Evolutionary conservation across 2,113 vertebrate genomes (phyloP).

Genomic region (Chaetodon auriga): DNA sequence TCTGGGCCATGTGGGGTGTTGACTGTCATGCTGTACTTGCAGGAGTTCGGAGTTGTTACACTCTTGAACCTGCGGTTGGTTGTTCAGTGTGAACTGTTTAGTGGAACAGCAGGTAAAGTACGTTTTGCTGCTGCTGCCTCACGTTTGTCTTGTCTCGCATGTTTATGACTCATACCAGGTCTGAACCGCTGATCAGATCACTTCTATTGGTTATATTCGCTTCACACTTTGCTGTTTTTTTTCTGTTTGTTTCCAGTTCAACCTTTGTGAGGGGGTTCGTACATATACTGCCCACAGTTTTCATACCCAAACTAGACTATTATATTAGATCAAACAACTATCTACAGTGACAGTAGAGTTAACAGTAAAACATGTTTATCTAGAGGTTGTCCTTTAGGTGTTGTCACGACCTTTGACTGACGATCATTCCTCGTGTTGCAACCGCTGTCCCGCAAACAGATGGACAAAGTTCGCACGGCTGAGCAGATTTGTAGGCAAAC

Average conservation of each 20-base stretch:
- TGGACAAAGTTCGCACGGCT: conserved; percentile 60
- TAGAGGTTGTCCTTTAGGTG: not conserved
- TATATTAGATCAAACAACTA: not conserved
- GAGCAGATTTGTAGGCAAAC: conserved; percentile 37
- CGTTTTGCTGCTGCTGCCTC: not conserved
- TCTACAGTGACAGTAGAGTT: not conserved
- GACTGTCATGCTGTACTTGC: not conserved
- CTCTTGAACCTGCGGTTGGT: not conserved
- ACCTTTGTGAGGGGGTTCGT: not conserved
- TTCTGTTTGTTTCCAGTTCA: not conserved
- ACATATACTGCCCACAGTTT: too few relatives aligned
- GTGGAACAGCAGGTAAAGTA: not conserved
- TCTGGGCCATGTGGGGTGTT: not conserved
- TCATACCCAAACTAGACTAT: not conserved
- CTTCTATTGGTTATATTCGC: not conserved
- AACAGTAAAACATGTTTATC: not conserved
- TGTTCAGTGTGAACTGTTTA: not conserved
- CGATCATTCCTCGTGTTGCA: conserved; percentile 11
- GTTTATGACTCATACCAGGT: conserved; percentile 29
- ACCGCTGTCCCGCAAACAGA: conserved; percentile 49
- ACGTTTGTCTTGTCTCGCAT: not conserved
- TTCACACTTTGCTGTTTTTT: not conserved
- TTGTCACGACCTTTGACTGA: conserved; percentile 41
- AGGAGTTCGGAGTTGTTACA: not conserved
- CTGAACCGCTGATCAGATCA: not conserved